phyloP scores from a whole-genome alignment of 2,797 vertebrate genomes.

The Pangasius larnaudii region DNA sequence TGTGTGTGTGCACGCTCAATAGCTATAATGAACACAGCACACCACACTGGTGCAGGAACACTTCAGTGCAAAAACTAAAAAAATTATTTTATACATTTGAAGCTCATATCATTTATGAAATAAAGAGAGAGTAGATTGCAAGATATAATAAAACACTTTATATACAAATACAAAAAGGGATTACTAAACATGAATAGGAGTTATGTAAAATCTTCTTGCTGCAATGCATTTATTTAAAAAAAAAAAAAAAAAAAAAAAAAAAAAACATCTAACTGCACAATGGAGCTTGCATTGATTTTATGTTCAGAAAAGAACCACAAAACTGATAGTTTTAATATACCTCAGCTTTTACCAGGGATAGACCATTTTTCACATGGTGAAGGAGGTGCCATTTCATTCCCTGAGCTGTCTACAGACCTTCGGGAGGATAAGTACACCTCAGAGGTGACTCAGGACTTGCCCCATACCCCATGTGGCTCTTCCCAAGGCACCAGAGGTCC shows the following conservation, averaged over 20 bases:
- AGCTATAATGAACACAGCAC: background rate
- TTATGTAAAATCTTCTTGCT: background rate
- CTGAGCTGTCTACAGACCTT: conserved; percentile 74
- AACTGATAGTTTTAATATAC: background rate
- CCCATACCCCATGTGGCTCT: conserved; percentile 64
- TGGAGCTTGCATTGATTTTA: background rate
- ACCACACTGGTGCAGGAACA: background rate
- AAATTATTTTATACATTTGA: background rate
- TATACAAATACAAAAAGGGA: conserved; percentile 1
- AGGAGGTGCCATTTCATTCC: conserved; percentile 81
- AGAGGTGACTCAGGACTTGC: conserved; percentile 73
- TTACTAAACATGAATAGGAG: background rate
- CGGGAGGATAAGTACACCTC: conserved; percentile 76
- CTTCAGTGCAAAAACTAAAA: too few species aligned
- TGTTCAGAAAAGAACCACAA: background rate
- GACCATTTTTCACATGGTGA: conserved; percentile 79
- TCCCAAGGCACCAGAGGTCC: conserved; percentile 73
- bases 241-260: background rate
- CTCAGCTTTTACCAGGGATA: background rate
- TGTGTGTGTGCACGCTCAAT: too few species aligned
- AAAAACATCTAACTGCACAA: background rate
- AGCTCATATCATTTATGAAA: background rate
- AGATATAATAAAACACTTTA: background rate
- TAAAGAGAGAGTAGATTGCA: background rate
- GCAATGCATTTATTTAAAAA: background rate